Evolutionary conservation across 2,888 invertebrate species (phyloP), one percentile per base, ranked within the genome.

Genomic region (Nemurella pictetii): DNA sequence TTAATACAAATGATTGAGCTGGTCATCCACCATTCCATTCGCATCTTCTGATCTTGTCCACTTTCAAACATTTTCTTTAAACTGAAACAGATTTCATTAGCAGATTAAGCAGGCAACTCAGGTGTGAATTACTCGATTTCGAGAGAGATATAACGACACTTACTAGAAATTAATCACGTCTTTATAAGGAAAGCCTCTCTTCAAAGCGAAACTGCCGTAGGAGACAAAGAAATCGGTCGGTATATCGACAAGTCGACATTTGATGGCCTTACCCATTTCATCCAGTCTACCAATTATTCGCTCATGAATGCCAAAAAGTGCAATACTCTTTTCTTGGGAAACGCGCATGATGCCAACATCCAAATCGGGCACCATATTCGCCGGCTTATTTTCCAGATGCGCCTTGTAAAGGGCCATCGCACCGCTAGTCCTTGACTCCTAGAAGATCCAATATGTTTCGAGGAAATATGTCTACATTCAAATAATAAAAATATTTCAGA

Each of bases 161-260:
- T 78, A 78, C 78, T 29, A 78, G 30, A 78, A 78, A 30, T 78
- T 30, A 12, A 78, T 28, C 29, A 78, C 78, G n/a, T 78, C 30
- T 30, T 78, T 78, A n/a, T 78, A 78, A 78, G 78, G 78, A n/a
- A 30, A 78, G 5, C 78, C 78, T 78, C n/a, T 28, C 28, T n/a
- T 78, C 3, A 78, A 9, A n/a, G 78, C 78, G 28, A 78, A 78
- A 27, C 78, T 78, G 5, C 78, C 78, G 28, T 78, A 29, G 0
- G 78, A 7, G 9, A 30, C 30, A 20, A 28, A 30, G 30, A 78
- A 78, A 29, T 29, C 78, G 9, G 78, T 29, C n/a, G 78, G 78
- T 28, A 78, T 30, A 4, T 29, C 28, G 3, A 78, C 20, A 3
- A 78, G 27, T 2, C 78, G 78, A n/a, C 78, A 78, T 30, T 30